Conservation (phyloP, 2,888 invertebrate genomes). For the Cyrtodaria siliqua region DNA sequence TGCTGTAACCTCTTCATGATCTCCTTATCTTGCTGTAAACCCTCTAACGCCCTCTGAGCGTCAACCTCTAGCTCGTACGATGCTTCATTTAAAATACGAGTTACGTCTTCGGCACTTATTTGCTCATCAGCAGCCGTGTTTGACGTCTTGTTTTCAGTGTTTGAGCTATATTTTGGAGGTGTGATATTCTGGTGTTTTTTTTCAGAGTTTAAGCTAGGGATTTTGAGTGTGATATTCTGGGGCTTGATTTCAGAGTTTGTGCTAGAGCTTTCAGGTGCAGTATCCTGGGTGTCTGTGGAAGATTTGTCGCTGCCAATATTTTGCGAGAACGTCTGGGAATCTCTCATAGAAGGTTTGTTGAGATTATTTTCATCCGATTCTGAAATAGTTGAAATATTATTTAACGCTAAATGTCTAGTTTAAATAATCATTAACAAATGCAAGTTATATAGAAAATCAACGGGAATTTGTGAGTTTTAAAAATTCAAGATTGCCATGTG, state of each 20-base stretch:
- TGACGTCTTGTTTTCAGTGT: slow-evolving; percentile 7
- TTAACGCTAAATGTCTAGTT: too few relatives aligned
- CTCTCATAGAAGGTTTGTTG: slow-evolving; percentile 65
- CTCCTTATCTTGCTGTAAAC: slow-evolving; percentile 79
- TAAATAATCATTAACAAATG: too few relatives aligned
- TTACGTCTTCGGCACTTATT: slow-evolving; percentile 75
- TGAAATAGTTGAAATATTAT: too few relatives aligned
- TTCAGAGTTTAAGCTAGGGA: too few relatives aligned
- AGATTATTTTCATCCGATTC: slow-evolving; percentile 66
- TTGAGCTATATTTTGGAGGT: not conserved
- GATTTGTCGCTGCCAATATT: slow-evolving; percentile 64
- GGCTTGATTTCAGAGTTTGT: too few relatives aligned
- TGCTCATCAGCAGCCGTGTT: slow-evolving; percentile 42
- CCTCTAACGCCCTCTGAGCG: slow-evolving; percentile 76
- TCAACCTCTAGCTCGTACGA: slow-evolving; percentile 80
- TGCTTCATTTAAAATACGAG: slow-evolving; percentile 74
- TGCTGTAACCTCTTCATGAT: slow-evolving; percentile 78
- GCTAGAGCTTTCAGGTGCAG: too few relatives aligned
- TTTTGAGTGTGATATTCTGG: too few relatives aligned
- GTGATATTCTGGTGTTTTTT: too few relatives aligned
- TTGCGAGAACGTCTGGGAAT: slow-evolving; percentile 64
- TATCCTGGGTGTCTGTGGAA: too few relatives aligned
- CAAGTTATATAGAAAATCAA: too few relatives aligned
- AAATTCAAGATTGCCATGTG: too few relatives aligned
- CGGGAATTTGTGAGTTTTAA: too few relatives aligned